These are phyloP conservation scores for Dascillus cervinus DNA, from an alignment of 2,888 invertebrate genomes.

Conservation along the genomic window DNA sequence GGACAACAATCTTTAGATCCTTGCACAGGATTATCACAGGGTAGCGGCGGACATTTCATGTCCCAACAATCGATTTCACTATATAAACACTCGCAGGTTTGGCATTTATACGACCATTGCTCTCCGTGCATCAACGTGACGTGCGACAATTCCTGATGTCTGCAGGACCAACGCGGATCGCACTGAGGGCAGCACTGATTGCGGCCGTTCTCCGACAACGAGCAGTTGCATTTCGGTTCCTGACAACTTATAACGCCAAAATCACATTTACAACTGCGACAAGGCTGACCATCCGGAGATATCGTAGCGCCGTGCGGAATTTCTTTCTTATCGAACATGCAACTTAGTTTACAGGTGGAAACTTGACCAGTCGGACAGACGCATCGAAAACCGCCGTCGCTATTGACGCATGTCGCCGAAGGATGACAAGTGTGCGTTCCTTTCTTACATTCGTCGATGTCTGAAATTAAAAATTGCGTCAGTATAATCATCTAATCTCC, in stretches of 20 bases:
- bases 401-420: conserved; percentile 70
- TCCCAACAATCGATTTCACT: conserved; percentile 88
- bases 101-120: conserved; percentile 85
- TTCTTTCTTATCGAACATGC: conserved; percentile 62
- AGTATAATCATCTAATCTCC: conserved; percentile 3
- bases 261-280: conserved; percentile 47
- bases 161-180: conserved; percentile 64
- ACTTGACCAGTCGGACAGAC: conserved; percentile 50
- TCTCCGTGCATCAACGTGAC: conserved; percentile 74
- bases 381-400: conserved; percentile 72
- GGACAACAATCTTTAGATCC: conserved; percentile 64
- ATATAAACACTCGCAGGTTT: conserved; percentile 85
- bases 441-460: conserved; percentile 76
- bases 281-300: conserved; percentile 42
- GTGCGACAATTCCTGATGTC: conserved; percentile 71
- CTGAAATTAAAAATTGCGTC: no score
- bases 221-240: conserved; percentile 65
- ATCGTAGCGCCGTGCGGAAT: conserved; percentile 52
- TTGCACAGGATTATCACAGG: conserved; percentile 56
- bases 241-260: conserved; percentile 61
- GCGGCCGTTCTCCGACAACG: conserved; percentile 41
- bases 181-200: conserved; percentile 76
- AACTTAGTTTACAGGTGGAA: conserved; percentile 61
- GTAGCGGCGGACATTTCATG: conserved; percentile 68
- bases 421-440: conserved; percentile 73